These are phyloP conservation scores for Circaetus gallicus DNA, from an alignment of 2,113 vertebrate species.

Conservation along the genomic window DNA sequence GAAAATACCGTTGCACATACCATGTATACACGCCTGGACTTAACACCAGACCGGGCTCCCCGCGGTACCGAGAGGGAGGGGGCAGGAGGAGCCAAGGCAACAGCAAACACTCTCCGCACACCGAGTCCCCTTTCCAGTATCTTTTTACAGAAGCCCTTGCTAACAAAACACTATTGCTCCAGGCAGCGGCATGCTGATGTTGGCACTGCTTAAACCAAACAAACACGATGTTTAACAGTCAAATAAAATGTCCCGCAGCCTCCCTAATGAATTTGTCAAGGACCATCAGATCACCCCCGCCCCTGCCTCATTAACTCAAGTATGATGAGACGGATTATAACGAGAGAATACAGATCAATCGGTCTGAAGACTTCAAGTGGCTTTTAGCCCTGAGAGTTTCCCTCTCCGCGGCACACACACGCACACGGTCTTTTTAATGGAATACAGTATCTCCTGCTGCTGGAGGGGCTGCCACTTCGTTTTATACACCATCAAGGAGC, in stretches of 20 bases:
- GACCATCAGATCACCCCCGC: conserved; percentile 76
- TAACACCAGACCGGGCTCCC: background rate
- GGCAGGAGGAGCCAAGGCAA: background rate
- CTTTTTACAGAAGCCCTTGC: conserved; percentile 15
- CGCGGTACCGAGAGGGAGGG: background rate
- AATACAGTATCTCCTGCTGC: conserved; percentile 60
- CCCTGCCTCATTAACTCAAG: conserved; percentile 83
- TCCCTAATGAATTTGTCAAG: conserved; percentile 85
- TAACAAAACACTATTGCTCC: conserved; percentile 53
- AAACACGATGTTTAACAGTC: conserved; percentile 80
- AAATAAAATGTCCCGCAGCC: conserved; percentile 80
- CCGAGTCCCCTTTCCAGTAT: background rate
- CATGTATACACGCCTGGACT: background rate
- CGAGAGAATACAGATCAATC: conserved; percentile 79
- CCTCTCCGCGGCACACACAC: conserved; percentile 28
- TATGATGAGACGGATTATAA: conserved; percentile 81
- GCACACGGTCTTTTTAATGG: conserved; percentile 58
- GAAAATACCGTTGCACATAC: background rate
- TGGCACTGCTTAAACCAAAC: conserved; percentile 77
- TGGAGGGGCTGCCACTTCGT: conserved; percentile 64
- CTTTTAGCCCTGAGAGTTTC: conserved; percentile 76
- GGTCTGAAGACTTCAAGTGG: conserved; percentile 76
- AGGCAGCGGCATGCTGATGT: conserved; percentile 70
- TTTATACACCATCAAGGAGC: conserved; percentile 67
- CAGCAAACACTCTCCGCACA: background rate